phyloP scores from a whole-genome alignment of 2,888 invertebrate genomes.

The Drosophila formosana region DNA sequence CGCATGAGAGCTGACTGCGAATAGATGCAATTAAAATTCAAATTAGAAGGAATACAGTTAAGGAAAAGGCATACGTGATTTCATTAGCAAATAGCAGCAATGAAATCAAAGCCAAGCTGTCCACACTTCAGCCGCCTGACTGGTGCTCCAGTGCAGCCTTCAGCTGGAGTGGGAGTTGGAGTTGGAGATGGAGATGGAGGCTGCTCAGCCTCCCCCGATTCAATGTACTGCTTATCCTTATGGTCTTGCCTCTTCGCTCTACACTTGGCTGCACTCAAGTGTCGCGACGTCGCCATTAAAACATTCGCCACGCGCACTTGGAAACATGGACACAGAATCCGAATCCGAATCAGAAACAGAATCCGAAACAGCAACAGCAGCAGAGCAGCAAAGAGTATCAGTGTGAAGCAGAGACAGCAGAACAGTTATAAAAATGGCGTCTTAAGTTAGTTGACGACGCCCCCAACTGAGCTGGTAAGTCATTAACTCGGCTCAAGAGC shows the following conservation, averaged over 20 bases:
- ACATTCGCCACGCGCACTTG: conserved; percentile 72
- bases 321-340: conserved; percentile 62
- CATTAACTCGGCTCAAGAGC: conserved; percentile 78
- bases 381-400: background rate
- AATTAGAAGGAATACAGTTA: conserved; percentile 34
- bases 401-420: conserved; percentile 12
- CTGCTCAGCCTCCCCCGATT: conserved; percentile 2
- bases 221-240: conserved; percentile 44
- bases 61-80: conserved; percentile 66
- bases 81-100: conserved; percentile 62
- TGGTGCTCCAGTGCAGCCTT: conserved; percentile 44
- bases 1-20: background rate
- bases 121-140: conserved; percentile 27
- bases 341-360: conserved; percentile 40
- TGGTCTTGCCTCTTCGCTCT: conserved; percentile 46
- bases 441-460: conserved; percentile 67
- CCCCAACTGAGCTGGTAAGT: conserved; percentile 69
- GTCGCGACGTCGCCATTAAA: conserved; percentile 78
- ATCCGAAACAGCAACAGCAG: conserved; percentile 17
- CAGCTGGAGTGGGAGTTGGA: background rate
- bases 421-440: conserved; percentile 75
- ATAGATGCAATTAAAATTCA: conserved; percentile 72
- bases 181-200: background rate
- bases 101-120: conserved; percentile 44
- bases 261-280: conserved; percentile 78